These are phyloP conservation scores for Cheilosia grossa DNA, from an alignment of 2,888 invertebrate genomes.

Conservation along the genomic window DNA sequence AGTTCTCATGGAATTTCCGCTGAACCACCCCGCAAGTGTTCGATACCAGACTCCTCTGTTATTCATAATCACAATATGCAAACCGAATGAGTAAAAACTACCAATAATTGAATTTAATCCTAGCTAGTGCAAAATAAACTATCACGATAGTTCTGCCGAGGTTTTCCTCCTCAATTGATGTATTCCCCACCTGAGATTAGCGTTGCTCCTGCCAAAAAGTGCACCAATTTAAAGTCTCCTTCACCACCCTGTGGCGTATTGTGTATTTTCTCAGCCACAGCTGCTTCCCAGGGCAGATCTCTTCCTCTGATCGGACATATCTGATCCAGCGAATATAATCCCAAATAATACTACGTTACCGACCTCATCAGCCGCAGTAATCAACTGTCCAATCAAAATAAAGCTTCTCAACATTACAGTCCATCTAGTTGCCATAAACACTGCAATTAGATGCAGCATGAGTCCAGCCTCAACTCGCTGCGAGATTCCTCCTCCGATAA, in stretches of 20 bases:
- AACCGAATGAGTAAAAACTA: no score
- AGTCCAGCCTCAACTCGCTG: slow-evolving; percentile 20
- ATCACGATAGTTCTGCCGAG: no score
- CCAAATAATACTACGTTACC: slow-evolving; percentile 6
- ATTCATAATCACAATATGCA: no score
- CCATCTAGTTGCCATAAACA: slow-evolving; percentile 59
- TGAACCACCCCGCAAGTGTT: no score
- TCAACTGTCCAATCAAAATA: slow-evolving; percentile 57
- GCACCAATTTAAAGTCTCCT: background rate
- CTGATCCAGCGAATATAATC: slow-evolving; percentile 3
- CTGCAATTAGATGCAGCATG: slow-evolving; percentile 59
- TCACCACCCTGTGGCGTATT: background rate
- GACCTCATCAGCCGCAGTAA: slow-evolving; percentile 43
- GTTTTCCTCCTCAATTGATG: no score
- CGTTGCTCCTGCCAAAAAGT: no score
- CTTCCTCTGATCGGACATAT: background rate
- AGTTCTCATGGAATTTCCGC: no score
- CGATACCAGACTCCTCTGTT: no score
- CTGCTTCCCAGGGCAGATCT: background rate
- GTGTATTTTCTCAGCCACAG: background rate
- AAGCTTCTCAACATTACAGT: slow-evolving; percentile 41
- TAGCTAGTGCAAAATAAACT: no score
- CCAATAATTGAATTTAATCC: no score
- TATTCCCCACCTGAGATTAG: no score
- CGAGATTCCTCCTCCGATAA: slow-evolving; percentile 14